Percentiles rank a stretch among this genome's conserved stretches.
Conservation (phyloP, 2,888 invertebrate species). For the Panzeria rudis region DNA sequence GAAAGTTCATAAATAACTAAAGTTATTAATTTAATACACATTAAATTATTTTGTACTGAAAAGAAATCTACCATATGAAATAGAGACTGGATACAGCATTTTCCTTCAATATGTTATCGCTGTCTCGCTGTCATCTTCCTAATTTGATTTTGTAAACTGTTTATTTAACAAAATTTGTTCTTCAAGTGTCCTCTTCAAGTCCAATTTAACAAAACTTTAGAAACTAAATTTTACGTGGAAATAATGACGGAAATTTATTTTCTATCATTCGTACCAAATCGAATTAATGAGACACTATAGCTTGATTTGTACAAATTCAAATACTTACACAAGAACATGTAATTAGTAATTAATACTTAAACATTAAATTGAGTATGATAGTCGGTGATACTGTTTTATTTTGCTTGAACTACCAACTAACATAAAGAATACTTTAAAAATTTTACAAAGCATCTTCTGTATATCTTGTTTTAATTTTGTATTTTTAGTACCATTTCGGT, state of each 20-base stretch:
- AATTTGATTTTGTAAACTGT: not conserved
- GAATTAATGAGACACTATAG: not conserved
- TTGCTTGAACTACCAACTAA: not conserved
- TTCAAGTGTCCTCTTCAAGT: not conserved
- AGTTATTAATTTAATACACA: not conserved
- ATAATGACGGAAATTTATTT: not conserved
- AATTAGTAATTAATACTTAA: not conserved
- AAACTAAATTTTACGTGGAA: slow-evolving; percentile 47
- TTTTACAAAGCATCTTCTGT: no score
- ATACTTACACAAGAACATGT: not conserved
- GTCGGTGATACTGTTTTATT: not conserved
- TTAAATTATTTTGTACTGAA: not conserved
- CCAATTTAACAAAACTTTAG: slow-evolving; percentile 56
- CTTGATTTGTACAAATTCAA: not conserved
- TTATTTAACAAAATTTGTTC: not conserved
- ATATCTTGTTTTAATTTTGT: no score
- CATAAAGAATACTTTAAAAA: not conserved
- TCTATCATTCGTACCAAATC: not conserved
- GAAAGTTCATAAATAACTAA: no score
- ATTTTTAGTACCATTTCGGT: no score
- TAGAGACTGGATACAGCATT: not conserved
- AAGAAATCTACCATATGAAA: not conserved
- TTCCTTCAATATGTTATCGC: no score
- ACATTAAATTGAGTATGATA: not conserved
- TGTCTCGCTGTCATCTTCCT: no score